Base-by-base conservation (phyloP, 2,888 invertebrate genomes). In the Nesidiocoris tenuis region DNA sequence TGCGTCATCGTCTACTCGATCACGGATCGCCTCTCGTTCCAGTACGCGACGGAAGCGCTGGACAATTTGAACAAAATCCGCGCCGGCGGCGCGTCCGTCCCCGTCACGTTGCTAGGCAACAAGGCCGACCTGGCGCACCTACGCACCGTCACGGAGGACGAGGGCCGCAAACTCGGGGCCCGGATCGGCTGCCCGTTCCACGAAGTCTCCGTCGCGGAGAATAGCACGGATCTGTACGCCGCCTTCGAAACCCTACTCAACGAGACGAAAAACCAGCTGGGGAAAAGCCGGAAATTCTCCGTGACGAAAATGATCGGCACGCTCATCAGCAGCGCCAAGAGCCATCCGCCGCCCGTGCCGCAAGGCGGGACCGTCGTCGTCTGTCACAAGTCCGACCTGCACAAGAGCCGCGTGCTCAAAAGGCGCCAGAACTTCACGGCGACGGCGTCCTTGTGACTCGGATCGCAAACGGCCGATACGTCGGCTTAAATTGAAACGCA, bases 171-270 rank as follows among this genome's bases (percentile, higher is more conserved):
- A 24, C 83, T 89, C 55, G 90, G 91, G 59, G 86, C 89, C 57
- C 87, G 89, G 76, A 87, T 89, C 82, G 88, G 89, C 19, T 90
- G 90, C 79, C 90, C 89, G 67, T 93, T 92, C 84, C 89, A 90
- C 84, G 92, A 93, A 84, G 90, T 92, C n/a, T 91, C 91, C 21
- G 92, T 92, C 5, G 92, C 92, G 0, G 92, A 92, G 83, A 92
- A 92, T 84, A 90, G 89, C 22, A 87, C 89, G 17, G 89, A 89
- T 80, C 87, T 92, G 63, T 91, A 91, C 84, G 87, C 90, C 65
- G 89, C 91, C 76, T 90, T 93, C 81, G 91, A 91, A 82, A 85
- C 87, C 63, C 84, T 91, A 23, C 85, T 92, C 25, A 87, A 87
- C 77, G 91, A 91, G 82, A 90, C 90, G 77, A 87, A 89, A 59